Percentiles rank a stretch among this genome's conserved stretches.
Conservation (phyloP, 2,888 invertebrate species). For the Phalera bucephala region DNA sequence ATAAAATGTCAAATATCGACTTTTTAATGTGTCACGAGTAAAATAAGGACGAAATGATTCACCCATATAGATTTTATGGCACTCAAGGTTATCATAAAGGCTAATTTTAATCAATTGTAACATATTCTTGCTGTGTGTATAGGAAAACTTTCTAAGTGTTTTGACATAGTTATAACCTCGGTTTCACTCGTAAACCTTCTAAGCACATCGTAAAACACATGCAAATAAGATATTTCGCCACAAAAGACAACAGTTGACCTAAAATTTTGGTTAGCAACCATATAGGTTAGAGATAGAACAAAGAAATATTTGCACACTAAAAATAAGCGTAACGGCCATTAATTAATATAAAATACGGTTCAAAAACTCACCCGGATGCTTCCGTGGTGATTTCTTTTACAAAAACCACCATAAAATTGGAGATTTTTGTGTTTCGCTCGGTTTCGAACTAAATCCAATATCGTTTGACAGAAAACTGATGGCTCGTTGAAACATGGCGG, state of each 20-base stretch:
- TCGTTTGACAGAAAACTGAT: constrained; percentile 70
- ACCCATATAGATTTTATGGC: background rate
- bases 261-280: constrained; percentile 50
- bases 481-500: constrained; percentile 66
- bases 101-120: background rate
- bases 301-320: constrained; percentile 34
- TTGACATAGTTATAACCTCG: constrained; percentile 4
- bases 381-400: constrained; percentile 62
- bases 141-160: constrained; percentile 13
- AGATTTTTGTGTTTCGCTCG: constrained; percentile 55
- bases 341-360: constrained; percentile 24
- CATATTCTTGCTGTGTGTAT: too few relatives aligned
- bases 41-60: background rate
- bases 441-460: constrained; percentile 52
- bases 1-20: too few relatives aligned
- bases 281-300: constrained; percentile 20
- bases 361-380: constrained; percentile 76
- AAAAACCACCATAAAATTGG: constrained; percentile 57
- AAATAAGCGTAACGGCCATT: constrained; percentile 23
- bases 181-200: constrained; percentile 24
- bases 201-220: constrained; percentile 25
- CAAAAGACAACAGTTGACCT: constrained; percentile 71
- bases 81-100: constrained; percentile 1
- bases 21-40: too few relatives aligned
- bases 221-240: constrained; percentile 48